These are phyloP conservation scores for Pseudolaguvia tuberculata DNA, from an alignment of 2,113 vertebrate genomes.

Conservation along the genomic window DNA sequence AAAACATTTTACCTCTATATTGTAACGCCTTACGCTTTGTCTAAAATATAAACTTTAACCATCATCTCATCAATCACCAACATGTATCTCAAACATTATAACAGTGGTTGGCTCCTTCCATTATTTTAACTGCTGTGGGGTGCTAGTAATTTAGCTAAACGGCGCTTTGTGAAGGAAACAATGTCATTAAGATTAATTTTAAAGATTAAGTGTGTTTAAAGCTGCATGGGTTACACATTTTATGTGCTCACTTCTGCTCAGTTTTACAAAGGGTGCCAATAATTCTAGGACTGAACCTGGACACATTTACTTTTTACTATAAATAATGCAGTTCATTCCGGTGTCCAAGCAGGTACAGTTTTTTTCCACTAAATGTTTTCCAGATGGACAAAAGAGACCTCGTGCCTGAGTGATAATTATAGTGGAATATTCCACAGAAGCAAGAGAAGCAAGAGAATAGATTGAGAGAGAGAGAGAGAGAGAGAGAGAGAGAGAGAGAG, in stretches of 20 bases:
- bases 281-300: constrained; percentile 2
- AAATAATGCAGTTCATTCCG: constrained; percentile 19
- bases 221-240: not conserved
- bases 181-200: not conserved
- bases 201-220: not conserved
- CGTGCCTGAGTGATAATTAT: constrained; percentile 33
- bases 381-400: constrained; percentile 36
- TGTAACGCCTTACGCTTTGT: not conserved
- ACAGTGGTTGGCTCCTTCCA: not conserved
- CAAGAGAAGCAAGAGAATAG: not conserved
- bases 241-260: not conserved
- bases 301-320: constrained; percentile 15
- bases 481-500: too few relatives aligned
- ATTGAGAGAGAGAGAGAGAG: not conserved
- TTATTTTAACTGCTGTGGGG: not conserved
- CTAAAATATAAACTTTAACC: not conserved
- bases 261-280: constrained; percentile 3
- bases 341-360: constrained; percentile 4
- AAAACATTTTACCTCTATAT: not conserved
- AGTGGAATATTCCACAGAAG: constrained; percentile 37
- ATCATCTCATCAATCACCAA: not conserved
- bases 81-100: not conserved
- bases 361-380: constrained; percentile 35
- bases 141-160: not conserved
- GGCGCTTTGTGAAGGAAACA: not conserved